Evolutionary conservation across 1,140 invertebrate species (phyloP).

Genomic region (Apocrypta bakeri): DNA sequence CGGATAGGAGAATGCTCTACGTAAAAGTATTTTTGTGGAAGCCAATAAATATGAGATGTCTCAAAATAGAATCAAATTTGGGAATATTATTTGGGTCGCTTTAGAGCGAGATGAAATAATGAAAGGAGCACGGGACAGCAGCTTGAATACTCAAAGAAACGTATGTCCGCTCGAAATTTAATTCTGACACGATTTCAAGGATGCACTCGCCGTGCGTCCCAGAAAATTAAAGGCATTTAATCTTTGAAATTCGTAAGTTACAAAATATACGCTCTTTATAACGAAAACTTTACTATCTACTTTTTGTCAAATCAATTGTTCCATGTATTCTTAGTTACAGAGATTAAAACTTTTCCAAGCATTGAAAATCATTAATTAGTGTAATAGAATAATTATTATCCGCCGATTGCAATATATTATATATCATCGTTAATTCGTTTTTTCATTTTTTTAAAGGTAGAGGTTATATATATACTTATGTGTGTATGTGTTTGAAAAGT

Average conservation of each 20-base stretch:
- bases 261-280: neutral
- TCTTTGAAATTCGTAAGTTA: neutral
- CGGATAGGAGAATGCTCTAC: neutral
- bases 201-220: neutral
- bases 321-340: too few species aligned
- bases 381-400: too few species aligned
- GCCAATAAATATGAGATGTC: neutral
- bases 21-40: neutral
- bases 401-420: too few species aligned
- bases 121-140: neutral
- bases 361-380: too few species aligned
- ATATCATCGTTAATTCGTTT: too few species aligned
- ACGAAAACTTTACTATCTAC: neutral
- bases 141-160: neutral
- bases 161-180: slow-evolving; percentile 4
- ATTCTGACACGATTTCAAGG: neutral
- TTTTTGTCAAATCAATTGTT: too few species aligned
- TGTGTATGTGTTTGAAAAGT: too few species aligned
- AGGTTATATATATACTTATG: too few species aligned
- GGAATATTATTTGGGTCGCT: neutral
- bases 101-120: neutral
- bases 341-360: too few species aligned
- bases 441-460: too few species aligned
- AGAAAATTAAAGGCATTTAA: neutral
- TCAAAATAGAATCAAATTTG: neutral